A percentile compares a stretch with the other conserved stretches of the same genome.
Evolutionary conservation across 2,113 vertebrate genomes (phyloP).

Genomic region (Gobius niger): DNA sequence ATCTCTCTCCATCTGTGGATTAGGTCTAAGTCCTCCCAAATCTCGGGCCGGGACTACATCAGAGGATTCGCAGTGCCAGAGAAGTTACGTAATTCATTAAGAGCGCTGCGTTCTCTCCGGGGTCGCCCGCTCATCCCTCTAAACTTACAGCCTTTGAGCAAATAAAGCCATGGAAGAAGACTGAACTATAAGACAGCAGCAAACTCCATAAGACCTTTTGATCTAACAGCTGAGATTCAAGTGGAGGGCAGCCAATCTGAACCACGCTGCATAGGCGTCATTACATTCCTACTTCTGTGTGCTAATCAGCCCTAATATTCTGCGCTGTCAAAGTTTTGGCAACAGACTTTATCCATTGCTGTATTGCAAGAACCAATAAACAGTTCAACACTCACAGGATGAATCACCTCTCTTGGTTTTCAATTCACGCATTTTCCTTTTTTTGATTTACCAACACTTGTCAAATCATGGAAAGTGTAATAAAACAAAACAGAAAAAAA

Average conservation of each 20-base stretch:
- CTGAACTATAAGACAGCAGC: constrained; percentile 68
- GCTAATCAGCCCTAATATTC: constrained; percentile 38
- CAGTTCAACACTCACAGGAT: neutral
- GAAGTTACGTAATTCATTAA: constrained; percentile 81
- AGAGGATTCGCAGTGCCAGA: constrained; percentile 66
- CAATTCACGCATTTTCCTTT: too few species aligned
- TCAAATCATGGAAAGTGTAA: too few species aligned
- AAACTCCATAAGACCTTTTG: constrained; percentile 69
- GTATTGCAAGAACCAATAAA: too few species aligned
- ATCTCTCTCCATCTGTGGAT: constrained; percentile 76
- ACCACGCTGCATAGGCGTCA: constrained; percentile 48
- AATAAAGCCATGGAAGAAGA: constrained; percentile 72
- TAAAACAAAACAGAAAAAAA: too few species aligned
- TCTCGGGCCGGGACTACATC: constrained; percentile 76
- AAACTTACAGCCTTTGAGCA: constrained; percentile 74
- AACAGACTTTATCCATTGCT: neutral
- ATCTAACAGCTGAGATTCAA: constrained; percentile 56
- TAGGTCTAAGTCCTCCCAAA: constrained; percentile 74
- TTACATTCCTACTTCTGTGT: constrained; percentile 43
- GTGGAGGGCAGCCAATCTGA: constrained; percentile 59
- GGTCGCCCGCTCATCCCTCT: constrained; percentile 64
- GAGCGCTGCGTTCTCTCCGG: constrained; percentile 62
- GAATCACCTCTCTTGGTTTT: neutral
- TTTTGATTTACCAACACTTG: too few species aligned
- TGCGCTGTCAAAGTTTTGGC: constrained; percentile 1